phyloP scores from a whole-genome alignment of 2,113 vertebrate species.

The Amphiprion percula region DNA sequence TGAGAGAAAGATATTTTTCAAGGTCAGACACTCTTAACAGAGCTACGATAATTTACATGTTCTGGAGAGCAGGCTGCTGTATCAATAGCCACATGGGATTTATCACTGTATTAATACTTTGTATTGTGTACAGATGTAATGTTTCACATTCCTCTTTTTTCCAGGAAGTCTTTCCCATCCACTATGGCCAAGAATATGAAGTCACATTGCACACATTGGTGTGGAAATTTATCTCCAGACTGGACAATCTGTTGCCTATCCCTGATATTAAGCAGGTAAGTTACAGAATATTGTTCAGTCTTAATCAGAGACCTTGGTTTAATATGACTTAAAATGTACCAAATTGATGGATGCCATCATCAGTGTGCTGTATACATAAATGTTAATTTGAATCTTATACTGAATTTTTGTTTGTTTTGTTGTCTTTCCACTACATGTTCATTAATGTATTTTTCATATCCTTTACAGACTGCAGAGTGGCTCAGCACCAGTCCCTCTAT shows the following conservation, averaged over 20 bases:
- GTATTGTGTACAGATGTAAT: too few species aligned
- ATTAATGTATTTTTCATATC: background rate
- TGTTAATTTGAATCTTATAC: too few species aligned
- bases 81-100: background rate
- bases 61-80: background rate
- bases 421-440: background rate
- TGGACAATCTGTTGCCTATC: conserved; percentile 51
- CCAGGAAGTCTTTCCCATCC: conserved; percentile 45
- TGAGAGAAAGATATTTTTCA: conserved; percentile 47
- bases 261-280: conserved; percentile 57
- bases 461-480: conserved; percentile 50
- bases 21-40: conserved; percentile 24
- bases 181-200: conserved; percentile 48
- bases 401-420: background rate
- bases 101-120: background rate
- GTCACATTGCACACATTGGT: conserved; percentile 24
- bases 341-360: too few species aligned
- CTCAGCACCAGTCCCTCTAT: conserved; percentile 16
- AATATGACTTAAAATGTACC: too few species aligned
- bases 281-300: background rate
- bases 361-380: too few species aligned
- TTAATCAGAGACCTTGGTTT: background rate
- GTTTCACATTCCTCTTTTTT: too few species aligned
- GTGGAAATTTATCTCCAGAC: conserved; percentile 60
- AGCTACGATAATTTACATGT: background rate